Base-by-base conservation (phyloP, 2,797 vertebrate species). In the Poeciliopsis turneri region DNA sequence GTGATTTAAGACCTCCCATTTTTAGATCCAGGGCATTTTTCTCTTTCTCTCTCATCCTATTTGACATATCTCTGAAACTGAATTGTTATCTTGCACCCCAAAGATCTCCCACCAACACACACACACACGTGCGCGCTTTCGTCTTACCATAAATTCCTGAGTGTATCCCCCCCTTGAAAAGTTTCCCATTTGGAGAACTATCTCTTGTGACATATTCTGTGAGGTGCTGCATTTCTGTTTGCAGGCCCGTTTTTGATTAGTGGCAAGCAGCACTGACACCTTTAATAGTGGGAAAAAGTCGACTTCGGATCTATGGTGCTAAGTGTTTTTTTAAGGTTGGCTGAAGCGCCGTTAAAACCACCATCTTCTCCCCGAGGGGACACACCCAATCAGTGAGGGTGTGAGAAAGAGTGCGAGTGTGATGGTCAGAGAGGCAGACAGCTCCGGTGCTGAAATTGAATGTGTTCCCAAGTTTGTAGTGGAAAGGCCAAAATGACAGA, bases 401-500 rank as follows among this genome's bases (percentile, higher is more conserved):
- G 82, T 84, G 84, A 72, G 83, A 45, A 85, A 69, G 83, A 83
- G 77, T 51, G 89, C 75, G 81, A 73, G 81, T 82, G 89, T 84
- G 93, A 92, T 84, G 87, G 89, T 90, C 86, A 86, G 90, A 86
- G 91, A 86, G 87, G 88, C 90, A 90, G 94, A 94, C 94, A 86
- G 94, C 92, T 93, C 90, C 85, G 88, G 86, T 93, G 93, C 88
- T 93, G 94, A 95, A 96, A 96, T 96, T 95, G 93, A 96, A 95
- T 95, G 92, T 86, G 94, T 92, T 95, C 93, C 94, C 93, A 94
- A 94, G 94, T 95, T 95, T 95, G 93, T 85, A 77, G 91, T 86
- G 91, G 93, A 93, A 93, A 95, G 94, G 90, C 92, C 92, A 94
- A 95, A 95, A 94, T 95, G 95, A 95, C 94, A 95, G 94, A 95